A percentile compares a stretch with the other conserved stretches of the same genome.
Conservation (phyloP, 2,113 vertebrate genomes). For the Crotalus viridis region DNA sequence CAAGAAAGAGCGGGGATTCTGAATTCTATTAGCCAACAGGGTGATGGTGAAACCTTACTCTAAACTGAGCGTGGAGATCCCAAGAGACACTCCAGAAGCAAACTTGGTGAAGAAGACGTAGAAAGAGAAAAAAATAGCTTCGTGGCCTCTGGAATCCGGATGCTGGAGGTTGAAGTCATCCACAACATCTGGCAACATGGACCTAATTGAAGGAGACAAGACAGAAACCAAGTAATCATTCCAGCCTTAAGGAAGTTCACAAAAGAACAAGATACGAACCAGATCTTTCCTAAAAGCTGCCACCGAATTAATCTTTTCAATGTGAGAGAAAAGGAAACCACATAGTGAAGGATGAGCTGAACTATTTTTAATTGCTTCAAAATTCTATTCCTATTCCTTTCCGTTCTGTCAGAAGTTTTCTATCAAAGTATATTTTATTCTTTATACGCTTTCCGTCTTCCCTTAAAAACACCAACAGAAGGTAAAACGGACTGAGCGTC, state of each 20-base stretch:
- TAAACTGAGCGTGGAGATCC: slow-evolving; percentile 90
- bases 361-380: neutral
- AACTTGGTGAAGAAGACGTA: slow-evolving; percentile 98
- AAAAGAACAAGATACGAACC: neutral
- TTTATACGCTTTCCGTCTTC: neutral
- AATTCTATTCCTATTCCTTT: neutral
- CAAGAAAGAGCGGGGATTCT: neutral
- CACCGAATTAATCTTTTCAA: neutral
- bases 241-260: neutral
- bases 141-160: slow-evolving; percentile 76
- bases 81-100: slow-evolving; percentile 88
- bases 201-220: slow-evolving; percentile 68
- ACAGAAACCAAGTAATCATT: neutral
- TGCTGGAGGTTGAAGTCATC: slow-evolving; percentile 92
- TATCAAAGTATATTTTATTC: neutral
- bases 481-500: neutral
- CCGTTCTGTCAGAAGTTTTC: neutral
- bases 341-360: neutral
- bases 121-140: slow-evolving; percentile 96
- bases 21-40: neutral
- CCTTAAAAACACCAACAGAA: neutral
- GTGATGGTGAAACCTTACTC: slow-evolving; percentile 76
- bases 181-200: slow-evolving; percentile 91
- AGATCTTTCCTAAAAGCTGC: neutral
- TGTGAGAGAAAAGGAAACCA: neutral